These are phyloP conservation scores for Sturnira hondurensis DNA, from an alignment of 2,113 vertebrate genomes.

Conservation along the genomic window DNA sequence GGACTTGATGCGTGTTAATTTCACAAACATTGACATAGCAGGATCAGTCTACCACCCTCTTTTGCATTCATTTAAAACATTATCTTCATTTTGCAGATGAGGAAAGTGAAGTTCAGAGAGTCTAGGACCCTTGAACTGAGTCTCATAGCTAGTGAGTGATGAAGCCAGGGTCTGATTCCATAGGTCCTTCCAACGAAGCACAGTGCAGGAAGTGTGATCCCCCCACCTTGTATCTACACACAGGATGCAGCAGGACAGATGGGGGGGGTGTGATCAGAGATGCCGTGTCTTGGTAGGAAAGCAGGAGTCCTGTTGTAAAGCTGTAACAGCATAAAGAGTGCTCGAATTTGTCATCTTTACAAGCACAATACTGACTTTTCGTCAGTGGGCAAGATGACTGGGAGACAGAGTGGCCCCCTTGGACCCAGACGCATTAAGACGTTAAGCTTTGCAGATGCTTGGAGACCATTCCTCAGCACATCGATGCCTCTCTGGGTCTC, in stretches of 20 bases:
- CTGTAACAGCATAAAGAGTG: neutral
- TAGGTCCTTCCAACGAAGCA: neutral
- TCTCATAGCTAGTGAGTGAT: neutral
- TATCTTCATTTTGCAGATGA: neutral
- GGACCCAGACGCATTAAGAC: neutral
- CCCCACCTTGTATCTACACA: neutral
- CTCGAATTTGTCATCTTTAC: neutral
- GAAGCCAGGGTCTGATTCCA: neutral
- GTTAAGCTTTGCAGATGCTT: neutral
- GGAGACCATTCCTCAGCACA: neutral
- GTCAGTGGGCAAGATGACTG: neutral
- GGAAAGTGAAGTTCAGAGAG: neutral
- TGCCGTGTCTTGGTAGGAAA: neutral
- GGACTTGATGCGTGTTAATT: neutral
- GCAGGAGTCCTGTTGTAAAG: neutral
- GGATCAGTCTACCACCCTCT: neutral
- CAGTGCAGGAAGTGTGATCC: neutral
- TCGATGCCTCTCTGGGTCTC: neutral
- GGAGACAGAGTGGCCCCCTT: neutral
- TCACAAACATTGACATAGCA: neutral
- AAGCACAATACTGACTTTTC: neutral
- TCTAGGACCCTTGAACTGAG: neutral
- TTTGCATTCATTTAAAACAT: neutral
- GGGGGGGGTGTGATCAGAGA: neutral
- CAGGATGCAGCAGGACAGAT: neutral